Conservation (phyloP, 2,113 vertebrate genomes). For the Pavo muticus region DNA sequence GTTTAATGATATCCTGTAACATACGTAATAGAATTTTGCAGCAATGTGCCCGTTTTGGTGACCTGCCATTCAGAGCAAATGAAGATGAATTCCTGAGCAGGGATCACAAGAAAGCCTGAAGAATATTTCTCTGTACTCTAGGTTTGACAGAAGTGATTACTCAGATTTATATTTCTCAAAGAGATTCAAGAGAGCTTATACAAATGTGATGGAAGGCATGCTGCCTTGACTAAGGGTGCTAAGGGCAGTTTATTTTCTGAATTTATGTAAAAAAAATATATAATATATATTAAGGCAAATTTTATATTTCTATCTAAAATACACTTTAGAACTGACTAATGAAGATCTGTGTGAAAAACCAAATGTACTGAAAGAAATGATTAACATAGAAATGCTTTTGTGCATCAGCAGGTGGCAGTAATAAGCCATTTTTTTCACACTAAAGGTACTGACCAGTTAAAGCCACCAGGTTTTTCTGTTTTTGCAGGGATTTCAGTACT, state of each 20-base stretch:
- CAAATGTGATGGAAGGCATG: neutral
- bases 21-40: neutral
- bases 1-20: neutral
- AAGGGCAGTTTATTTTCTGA: neutral
- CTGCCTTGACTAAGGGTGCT: neutral
- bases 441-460: neutral
- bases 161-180: neutral
- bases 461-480: conserved; percentile 60
- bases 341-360: neutral
- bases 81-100: neutral
- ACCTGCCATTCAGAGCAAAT: neutral
- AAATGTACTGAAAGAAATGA: neutral
- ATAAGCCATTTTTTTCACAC: conserved; percentile 30
- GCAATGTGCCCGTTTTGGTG: neutral
- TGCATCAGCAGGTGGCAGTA: conserved; percentile 81
- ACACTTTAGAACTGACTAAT: neutral
- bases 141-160: neutral
- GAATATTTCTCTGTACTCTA: neutral
- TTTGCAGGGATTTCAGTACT: conserved; percentile 87
- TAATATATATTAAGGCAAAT: neutral
- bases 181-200: neutral
- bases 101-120: neutral
- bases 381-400: neutral
- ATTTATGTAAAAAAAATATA: neutral
- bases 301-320: neutral